Base-by-base conservation (phyloP, 2,113 vertebrate genomes). In the Ageneiosus marmoratus region DNA sequence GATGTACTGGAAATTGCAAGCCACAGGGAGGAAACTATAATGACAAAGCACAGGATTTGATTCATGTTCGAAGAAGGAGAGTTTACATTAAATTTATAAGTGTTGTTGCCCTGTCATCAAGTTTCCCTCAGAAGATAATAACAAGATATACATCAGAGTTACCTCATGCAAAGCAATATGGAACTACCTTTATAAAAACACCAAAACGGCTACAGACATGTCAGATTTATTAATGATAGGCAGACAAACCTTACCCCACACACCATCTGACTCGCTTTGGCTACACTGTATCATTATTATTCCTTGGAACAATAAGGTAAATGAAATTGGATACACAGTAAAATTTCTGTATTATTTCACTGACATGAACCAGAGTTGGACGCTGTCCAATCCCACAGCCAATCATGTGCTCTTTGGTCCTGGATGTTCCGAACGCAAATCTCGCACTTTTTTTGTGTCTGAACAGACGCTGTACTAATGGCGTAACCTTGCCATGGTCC, bases 11-110 rank as follows among this genome's bases (percentile, higher is more conserved):
- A 74, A 58, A 75, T 69, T 76, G 69, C 65, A 51, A 56, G 27
- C 44, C n/a, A 44, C 37, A 37, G 24, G 20, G 29, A 32, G 56
- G 74, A 83, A 83, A 8, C 27, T 76, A 12, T 76, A 63, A 63
- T 84, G 75, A 84, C 2, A 69, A 79, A 79, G 67, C 46, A 18
- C 27, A 55, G 62, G 67, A 18, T 77, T 41, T 84, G 65, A 82
- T 63, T 51, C 37, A 82, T 82, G 79, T 84, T 44, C 22, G 27
- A 56, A 55, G 63, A 55, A 81, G 51, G 20, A 77, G 16, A 56
- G 75, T 80, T 83, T 80, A 62, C 24, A 29, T 77, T 69, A 34
- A 72, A 63, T 24, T 77, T 86, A 83, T 41, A 24, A 81, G 67
- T 37, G n/a, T 48, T 15, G 69, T 44, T 63, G 63, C 73, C 37